Conservation (phyloP, 2,797 vertebrate genomes). For the Eremophila alpestris region DNA sequence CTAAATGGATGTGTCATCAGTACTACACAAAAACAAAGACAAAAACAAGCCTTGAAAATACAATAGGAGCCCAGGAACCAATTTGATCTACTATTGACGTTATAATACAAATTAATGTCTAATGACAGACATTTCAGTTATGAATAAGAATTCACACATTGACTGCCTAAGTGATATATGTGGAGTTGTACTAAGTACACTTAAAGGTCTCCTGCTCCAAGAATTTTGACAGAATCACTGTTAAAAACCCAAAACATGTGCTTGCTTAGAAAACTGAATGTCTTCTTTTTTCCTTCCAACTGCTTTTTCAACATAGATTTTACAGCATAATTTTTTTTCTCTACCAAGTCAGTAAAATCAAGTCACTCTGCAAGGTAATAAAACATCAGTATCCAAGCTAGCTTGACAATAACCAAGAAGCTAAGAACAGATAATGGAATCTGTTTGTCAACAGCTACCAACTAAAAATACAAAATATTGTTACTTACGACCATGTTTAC, state of each 20-base stretch:
- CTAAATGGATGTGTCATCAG: slow-evolving; percentile 42
- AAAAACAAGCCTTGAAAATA: slow-evolving; percentile 31
- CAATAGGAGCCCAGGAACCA: background rate
- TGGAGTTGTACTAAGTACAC: background rate
- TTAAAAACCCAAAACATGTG: background rate
- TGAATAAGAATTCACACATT: background rate
- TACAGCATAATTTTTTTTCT: background rate
- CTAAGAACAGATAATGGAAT: background rate
- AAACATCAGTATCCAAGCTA: background rate
- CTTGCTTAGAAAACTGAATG: background rate
- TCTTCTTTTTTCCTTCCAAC: background rate
- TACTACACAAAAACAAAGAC: slow-evolving; percentile 62
- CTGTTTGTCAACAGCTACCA: background rate
- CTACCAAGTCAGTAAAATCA: background rate
- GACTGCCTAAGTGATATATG: background rate
- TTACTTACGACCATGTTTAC: background rate
- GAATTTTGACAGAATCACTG: background rate
- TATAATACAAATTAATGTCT: slow-evolving; percentile 10
- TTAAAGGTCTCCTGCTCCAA: background rate
- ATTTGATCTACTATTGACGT: background rate
- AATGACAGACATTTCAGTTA: background rate
- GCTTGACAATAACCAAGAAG: background rate
- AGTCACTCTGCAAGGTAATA: background rate
- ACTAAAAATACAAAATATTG: background rate
- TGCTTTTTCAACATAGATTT: background rate